A percentile compares a stretch with the other conserved stretches of the same genome.
Conservation (phyloP, 2,113 vertebrate species). For the Tragelaphus imberbis region DNA sequence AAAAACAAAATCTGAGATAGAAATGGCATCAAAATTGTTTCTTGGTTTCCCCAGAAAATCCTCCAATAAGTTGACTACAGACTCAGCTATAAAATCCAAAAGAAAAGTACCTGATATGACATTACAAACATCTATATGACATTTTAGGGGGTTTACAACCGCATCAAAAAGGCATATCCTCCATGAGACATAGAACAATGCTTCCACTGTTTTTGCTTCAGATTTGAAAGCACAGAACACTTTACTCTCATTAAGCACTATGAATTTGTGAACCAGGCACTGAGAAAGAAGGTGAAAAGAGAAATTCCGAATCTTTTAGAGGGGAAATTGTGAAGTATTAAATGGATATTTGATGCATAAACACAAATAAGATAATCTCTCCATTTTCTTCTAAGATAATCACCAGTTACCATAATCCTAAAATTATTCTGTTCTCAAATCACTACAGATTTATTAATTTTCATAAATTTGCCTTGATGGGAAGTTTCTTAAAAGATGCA, state of each 20-base stretch:
- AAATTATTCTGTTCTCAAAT: conserved; percentile 78
- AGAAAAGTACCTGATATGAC: conserved; percentile 37
- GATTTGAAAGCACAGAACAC: conserved; percentile 16
- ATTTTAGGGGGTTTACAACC: conserved; percentile 61
- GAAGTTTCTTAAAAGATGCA: conserved; percentile 72
- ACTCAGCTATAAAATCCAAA: conserved; percentile 54
- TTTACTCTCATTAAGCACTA: neutral
- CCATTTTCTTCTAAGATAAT: conserved; percentile 67
- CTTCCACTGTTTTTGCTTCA: neutral
- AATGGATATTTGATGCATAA: conserved; percentile 70
- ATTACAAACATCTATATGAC: conserved; percentile 41
- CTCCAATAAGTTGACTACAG: conserved; percentile 42
- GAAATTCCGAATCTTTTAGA: conserved; percentile 63
- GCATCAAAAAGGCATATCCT: conserved; percentile 62
- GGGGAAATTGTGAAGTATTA: conserved; percentile 70
- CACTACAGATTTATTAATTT: conserved; percentile 78
- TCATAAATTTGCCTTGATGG: conserved; percentile 77
- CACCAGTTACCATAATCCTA: conserved; percentile 70
- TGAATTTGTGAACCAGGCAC: conserved; percentile 45
- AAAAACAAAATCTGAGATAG: conserved; percentile 39
- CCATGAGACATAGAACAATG: conserved; percentile 54
- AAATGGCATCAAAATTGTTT: conserved; percentile 42
- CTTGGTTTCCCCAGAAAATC: conserved; percentile 58
- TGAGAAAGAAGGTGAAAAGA: conserved; percentile 46
- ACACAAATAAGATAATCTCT: conserved; percentile 77